These are phyloP conservation scores for Iselma pallidipennis DNA, from an alignment of 2,888 invertebrate species.

Conservation along the genomic window DNA sequence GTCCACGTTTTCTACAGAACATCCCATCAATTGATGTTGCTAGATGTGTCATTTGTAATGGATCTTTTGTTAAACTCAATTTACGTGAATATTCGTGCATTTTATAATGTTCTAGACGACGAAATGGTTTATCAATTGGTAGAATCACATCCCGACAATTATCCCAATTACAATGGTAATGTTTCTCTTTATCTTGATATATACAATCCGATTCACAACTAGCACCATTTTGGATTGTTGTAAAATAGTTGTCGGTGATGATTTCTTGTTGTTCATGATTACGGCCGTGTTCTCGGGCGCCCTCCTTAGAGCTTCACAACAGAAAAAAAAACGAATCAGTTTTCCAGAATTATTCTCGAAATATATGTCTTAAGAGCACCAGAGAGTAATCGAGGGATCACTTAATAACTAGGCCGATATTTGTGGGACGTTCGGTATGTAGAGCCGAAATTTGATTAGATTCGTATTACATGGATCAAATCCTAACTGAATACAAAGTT, in stretches of 20 bases:
- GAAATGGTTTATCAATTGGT: conserved; percentile 77
- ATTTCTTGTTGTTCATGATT: conserved; percentile 89
- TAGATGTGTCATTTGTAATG: conserved; percentile 60
- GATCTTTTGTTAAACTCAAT: conserved; percentile 55
- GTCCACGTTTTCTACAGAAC: conserved; percentile 89
- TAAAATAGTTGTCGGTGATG: conserved; percentile 77
- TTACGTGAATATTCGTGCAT: conserved; percentile 66
- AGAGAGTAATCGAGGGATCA: too few species aligned
- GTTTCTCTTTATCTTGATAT: conserved; percentile 77
- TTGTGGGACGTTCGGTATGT: too few species aligned
- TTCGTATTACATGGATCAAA: neutral
- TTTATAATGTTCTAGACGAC: conserved; percentile 82
- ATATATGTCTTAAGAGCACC: too few species aligned
- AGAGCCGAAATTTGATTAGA: too few species aligned
- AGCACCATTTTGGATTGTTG: conserved; percentile 64
- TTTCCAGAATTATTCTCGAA: too few species aligned
- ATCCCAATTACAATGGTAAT: conserved; percentile 91
- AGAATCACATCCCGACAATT: conserved; percentile 80
- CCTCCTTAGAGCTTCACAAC: conserved; percentile 61
- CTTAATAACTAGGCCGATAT: too few species aligned
- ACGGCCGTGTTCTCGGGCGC: conserved; percentile 83
- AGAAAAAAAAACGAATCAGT: neutral
- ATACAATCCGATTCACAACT: conserved; percentile 69
- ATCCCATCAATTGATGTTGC: conserved; percentile 85
- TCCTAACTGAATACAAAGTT: neutral